Base-by-base conservation (phyloP, 2,113 vertebrate species). In the Apaloderma vittatum region DNA sequence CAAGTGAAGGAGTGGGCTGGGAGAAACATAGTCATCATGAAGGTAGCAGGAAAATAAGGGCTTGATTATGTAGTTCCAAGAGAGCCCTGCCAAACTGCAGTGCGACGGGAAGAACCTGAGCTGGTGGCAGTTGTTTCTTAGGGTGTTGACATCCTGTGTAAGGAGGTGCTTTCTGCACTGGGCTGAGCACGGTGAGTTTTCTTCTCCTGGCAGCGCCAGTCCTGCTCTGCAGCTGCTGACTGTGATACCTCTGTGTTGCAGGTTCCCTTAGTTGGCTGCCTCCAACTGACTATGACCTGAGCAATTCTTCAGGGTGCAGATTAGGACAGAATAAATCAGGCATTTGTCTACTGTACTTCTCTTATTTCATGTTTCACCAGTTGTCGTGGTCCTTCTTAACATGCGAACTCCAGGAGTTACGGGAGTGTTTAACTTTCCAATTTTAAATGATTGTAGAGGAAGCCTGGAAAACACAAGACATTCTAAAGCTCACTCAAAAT, bases 31-130 rank as follows among this genome's bases (percentile, higher is more conserved):
- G 72, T 90, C 75, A 55, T 83, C 67, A 15, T 52, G 80, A 88
- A 81, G 36, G 20, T 52, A 89, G 76, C 43, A 80, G 79, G 75
- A 88, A 83, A 92, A 95, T 91, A 92, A 90, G 49, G 72, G 22
- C 66, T 71, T 88, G 93, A 88, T 88, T 88, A 58, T 88, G 78
- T 57, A 87, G 78, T 82, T 96, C 54, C 12, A 46, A 40, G 66
- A 91, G 77, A 23, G 15, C 57, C 62, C 45, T 86, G 81, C 90
- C 85, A 95, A 66, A 63, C 2, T 55, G 51, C 86, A 74, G 86
- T 27, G 65, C 20, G 48, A 63, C 1, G 48, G 43, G 83, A 67
- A 94, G 86, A 91, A 59, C 86, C 59, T 3, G 37, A 86, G 93
- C 68, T 91, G 65, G 76, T 92, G 88, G 59, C 86, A 84, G 59